Conservation (phyloP, 2,888 invertebrate genomes). For the Ophonus ardosiacus region DNA sequence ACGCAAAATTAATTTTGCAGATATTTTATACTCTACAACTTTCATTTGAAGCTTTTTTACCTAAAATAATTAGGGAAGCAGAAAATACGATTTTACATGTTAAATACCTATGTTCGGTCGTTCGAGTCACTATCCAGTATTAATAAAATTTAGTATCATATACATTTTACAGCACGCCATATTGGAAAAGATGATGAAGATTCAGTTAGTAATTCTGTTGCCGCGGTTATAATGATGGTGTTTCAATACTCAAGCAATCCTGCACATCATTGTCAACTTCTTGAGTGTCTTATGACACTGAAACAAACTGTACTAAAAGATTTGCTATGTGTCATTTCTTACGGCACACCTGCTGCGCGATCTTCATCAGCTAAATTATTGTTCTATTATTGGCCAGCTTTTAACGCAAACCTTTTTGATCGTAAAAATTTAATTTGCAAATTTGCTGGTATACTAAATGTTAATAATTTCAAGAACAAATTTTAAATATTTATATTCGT, state of each 20-base stretch:
- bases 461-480: background rate
- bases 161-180: constrained; percentile 79
- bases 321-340: constrained; percentile 95
- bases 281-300: constrained; percentile 97
- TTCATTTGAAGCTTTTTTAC: no score
- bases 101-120: no score
- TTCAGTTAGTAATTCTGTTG: constrained; percentile 90
- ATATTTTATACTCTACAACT: no score
- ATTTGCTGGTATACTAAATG: constrained; percentile 83
- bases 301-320: constrained; percentile 95
- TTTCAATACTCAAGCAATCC: constrained; percentile 97
- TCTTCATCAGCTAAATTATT: constrained; percentile 97
- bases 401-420: constrained; percentile 95
- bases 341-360: constrained; percentile 95
- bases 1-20: no score
- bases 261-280: constrained; percentile 96
- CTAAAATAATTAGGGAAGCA: no score
- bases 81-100: no score
- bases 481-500: constrained; percentile 66
- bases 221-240: constrained; percentile 97
- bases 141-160: background rate
- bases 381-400: constrained; percentile 99
- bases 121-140: no score
- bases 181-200: constrained; percentile 86
- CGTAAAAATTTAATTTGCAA: constrained; percentile 91